These are phyloP conservation scores for Selenia dentaria DNA, from an alignment of 2,888 invertebrate genomes.

Conservation along the genomic window DNA sequence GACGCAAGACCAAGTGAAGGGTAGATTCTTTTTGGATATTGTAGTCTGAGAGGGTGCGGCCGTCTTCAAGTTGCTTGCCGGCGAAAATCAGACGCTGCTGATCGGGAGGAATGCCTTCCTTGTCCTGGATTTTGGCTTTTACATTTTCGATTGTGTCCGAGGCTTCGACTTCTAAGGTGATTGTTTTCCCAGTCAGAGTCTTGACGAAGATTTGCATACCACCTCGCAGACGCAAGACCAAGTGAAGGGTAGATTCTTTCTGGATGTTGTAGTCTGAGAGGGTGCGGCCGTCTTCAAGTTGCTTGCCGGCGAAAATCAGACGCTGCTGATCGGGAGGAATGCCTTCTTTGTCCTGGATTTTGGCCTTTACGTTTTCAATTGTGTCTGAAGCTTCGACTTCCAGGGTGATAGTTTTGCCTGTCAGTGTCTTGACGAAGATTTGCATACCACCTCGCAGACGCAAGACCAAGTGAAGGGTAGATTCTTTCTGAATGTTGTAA, in stretches of 20 bases:
- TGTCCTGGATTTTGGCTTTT: constrained; percentile 35
- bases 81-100: constrained; percentile 34
- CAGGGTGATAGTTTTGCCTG: constrained; percentile 32
- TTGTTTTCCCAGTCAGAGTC: constrained; percentile 32
- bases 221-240: constrained; percentile 33
- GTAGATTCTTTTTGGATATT: constrained; percentile 35
- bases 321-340: constrained; percentile 35
- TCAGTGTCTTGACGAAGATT: constrained; percentile 34
- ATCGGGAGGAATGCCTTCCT: constrained; percentile 36
- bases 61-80: constrained; percentile 34
- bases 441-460: constrained; percentile 38
- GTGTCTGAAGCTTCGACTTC: constrained; percentile 34
- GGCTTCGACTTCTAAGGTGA: constrained; percentile 32
- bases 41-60: constrained; percentile 32
- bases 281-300: constrained; percentile 33
- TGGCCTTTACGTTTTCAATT: constrained; percentile 33
- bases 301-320: constrained; percentile 34
- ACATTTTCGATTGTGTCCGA: constrained; percentile 34
- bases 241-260: constrained; percentile 33
- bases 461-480: constrained; percentile 31
- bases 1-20: constrained; percentile 30
- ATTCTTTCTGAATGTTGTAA: constrained; percentile 35
- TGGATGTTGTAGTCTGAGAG: constrained; percentile 34
- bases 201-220: constrained; percentile 38
- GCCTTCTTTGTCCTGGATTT: constrained; percentile 35